These are phyloP conservation scores for Holotrichia oblita DNA, from an alignment of 1,140 invertebrate genomes.

Conservation along the genomic window DNA sequence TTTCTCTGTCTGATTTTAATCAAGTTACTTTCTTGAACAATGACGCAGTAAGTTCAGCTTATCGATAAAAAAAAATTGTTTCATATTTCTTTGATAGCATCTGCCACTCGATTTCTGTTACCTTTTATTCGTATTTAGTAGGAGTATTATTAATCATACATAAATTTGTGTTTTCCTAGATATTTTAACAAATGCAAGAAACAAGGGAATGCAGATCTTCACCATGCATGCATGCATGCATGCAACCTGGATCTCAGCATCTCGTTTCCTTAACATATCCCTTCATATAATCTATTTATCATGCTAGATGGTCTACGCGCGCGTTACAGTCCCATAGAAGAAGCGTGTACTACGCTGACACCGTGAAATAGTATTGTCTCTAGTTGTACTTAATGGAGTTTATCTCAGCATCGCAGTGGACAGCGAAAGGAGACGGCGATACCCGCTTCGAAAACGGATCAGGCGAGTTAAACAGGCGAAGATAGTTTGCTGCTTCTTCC, in stretches of 20 bases:
- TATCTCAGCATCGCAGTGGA: constrained; percentile 57
- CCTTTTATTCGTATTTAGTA: too few species aligned
- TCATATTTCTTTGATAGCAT: too few species aligned
- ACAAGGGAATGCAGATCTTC: constrained; percentile 6
- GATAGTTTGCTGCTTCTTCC: constrained; percentile 55
- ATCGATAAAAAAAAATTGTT: too few species aligned
- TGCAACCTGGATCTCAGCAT: background rate
- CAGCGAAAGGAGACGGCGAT: constrained; percentile 1
- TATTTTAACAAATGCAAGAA: background rate
- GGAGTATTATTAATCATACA: too few species aligned
- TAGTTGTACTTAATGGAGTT: constrained; percentile 61
- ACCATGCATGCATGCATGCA: background rate
- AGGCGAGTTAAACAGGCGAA: background rate
- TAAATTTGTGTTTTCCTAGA: background rate
- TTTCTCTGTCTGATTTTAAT: too few species aligned
- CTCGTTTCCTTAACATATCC: constrained; percentile 5
- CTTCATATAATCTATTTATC: constrained; percentile 41
- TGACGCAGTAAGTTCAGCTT: too few species aligned
- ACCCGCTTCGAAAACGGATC: constrained; percentile 44
- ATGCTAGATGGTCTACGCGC: constrained; percentile 20
- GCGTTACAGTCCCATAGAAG: constrained; percentile 19
- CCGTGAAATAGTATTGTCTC: constrained; percentile 62
- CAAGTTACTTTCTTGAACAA: too few species aligned
- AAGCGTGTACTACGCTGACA: constrained; percentile 54
- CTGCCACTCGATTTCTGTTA: too few species aligned